A percentile compares a stretch with the other conserved stretches of the same genome.
Conservation (phyloP, 2,113 vertebrate genomes). For the Hassar affinis region DNA sequence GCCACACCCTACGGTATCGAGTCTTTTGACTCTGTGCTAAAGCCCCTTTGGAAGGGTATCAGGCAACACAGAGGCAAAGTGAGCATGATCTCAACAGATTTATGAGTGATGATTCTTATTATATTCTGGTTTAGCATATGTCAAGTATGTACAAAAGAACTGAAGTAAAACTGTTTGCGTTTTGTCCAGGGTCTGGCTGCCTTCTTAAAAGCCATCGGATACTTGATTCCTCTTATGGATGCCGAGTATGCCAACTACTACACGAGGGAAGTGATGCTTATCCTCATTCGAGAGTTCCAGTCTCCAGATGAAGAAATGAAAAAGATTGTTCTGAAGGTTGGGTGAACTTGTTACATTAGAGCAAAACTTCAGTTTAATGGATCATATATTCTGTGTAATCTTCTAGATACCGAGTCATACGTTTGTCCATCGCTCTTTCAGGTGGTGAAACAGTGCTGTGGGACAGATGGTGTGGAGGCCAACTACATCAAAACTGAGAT, state of each 20-base stretch:
- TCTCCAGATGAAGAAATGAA: slow-evolving; percentile 99
- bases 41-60: slow-evolving; percentile 98
- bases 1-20: slow-evolving; percentile 98
- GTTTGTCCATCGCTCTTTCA: slow-evolving; percentile 50
- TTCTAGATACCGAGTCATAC: background rate
- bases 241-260: slow-evolving; percentile 99
- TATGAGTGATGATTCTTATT: background rate
- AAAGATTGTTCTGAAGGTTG: slow-evolving; percentile 96
- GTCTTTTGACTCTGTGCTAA: slow-evolving; percentile 97
- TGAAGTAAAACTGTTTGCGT: background rate
- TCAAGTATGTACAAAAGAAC: too few relatives aligned
- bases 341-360: background rate
- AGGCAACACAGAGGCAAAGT: slow-evolving; percentile 98
- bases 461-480: slow-evolving; percentile 96
- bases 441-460: slow-evolving; percentile 99
- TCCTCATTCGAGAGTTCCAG: slow-evolving; percentile 98
- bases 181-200: slow-evolving; percentile 88
- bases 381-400: background rate
- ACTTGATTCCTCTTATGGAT: slow-evolving; percentile 98
- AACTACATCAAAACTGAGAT: slow-evolving; percentile 99
- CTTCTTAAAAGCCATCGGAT: slow-evolving; percentile 97
- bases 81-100: background rate
- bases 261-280: slow-evolving; percentile 97
- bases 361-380: background rate
- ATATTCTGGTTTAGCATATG: background rate